Percentiles rank a stretch among this genome's conserved stretches.
These are phyloP conservation scores for Polyodon spathula DNA, from an alignment of 2,113 vertebrate genomes.

Conservation along the genomic window DNA sequence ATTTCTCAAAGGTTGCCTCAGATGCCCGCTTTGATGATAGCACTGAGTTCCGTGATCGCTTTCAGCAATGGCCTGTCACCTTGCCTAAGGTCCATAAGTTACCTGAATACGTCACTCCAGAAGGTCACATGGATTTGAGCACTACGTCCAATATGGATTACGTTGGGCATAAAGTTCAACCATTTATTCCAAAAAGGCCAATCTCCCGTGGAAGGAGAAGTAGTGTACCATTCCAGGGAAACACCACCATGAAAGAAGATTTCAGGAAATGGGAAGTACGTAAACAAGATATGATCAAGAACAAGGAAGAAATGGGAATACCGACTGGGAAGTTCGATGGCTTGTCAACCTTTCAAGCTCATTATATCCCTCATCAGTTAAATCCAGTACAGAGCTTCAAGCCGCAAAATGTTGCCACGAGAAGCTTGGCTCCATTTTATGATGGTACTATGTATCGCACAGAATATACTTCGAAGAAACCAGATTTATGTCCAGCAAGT, in stretches of 20 bases:
- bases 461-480: conserved; percentile 58
- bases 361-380: conserved; percentile 55
- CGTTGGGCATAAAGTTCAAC: conserved; percentile 39
- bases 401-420: conserved; percentile 28
- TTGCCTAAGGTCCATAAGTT: conserved; percentile 30
- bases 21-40: conserved; percentile 44
- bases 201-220: conserved; percentile 26
- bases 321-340: conserved; percentile 58
- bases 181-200: conserved; percentile 47
- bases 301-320: conserved; percentile 44
- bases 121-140: conserved; percentile 51
- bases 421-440: conserved; percentile 42
- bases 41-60: conserved; percentile 68
- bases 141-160: conserved; percentile 56
- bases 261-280: conserved; percentile 54
- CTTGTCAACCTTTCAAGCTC: conserved; percentile 65
- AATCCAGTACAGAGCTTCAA: conserved; percentile 52
- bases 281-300: conserved; percentile 42
- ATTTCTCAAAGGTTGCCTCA: conserved; percentile 19
- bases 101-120: conserved; percentile 44
- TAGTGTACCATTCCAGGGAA: conserved; percentile 57
- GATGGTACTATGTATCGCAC: conserved; percentile 53
- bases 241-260: conserved; percentile 63
- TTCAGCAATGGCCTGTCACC: conserved; percentile 53
- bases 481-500: conserved; percentile 56